A percentile compares a stretch with the other conserved stretches of the same genome.
phyloP scores from a whole-genome alignment of 2,888 invertebrate species.

The Chouioia cunea region DNA sequence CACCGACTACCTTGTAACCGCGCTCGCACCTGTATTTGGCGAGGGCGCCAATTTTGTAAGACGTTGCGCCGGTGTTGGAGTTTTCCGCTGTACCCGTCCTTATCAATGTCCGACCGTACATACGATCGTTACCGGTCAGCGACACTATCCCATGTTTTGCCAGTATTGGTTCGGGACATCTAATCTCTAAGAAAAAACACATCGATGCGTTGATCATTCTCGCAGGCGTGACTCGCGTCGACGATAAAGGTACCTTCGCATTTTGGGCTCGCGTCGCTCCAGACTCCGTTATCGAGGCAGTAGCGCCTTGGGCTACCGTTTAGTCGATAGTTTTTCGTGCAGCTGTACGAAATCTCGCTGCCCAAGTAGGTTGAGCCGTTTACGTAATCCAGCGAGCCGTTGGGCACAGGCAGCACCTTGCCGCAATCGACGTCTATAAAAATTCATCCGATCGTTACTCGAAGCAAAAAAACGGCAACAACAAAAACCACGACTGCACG shows the following conservation, averaged over 20 bases:
- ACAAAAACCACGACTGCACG: too few species aligned
- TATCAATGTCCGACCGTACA: constrained; percentile 87
- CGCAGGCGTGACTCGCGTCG: neutral
- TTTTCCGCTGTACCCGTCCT: constrained; percentile 77
- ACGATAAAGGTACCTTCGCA: constrained; percentile 84
- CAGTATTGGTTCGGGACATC: constrained; percentile 86
- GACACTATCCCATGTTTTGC: constrained; percentile 89
- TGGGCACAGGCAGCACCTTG: constrained; percentile 82
- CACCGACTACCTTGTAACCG: constrained; percentile 89
- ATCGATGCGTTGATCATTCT: too few species aligned
- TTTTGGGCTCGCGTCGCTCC: constrained; percentile 87
- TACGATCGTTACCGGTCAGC: constrained; percentile 90
- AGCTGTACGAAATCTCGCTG: constrained; percentile 84
- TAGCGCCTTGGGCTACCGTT: constrained; percentile 80
- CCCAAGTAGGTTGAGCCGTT: constrained; percentile 85
- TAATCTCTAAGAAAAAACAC: too few species aligned
- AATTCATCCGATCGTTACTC: neutral
- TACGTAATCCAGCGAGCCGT: constrained; percentile 81
- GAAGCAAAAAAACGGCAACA: too few species aligned
- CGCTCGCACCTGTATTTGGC: constrained; percentile 91
- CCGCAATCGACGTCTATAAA: constrained; percentile 88
- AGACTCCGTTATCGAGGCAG: constrained; percentile 82
- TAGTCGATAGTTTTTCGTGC: constrained; percentile 83
- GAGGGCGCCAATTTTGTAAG: constrained; percentile 87
- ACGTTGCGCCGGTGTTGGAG: constrained; percentile 77